These are phyloP conservation scores for Astreopora myriophthalma DNA, from an alignment of 64 coral and sea anemone species.

Conservation along the genomic window DNA sequence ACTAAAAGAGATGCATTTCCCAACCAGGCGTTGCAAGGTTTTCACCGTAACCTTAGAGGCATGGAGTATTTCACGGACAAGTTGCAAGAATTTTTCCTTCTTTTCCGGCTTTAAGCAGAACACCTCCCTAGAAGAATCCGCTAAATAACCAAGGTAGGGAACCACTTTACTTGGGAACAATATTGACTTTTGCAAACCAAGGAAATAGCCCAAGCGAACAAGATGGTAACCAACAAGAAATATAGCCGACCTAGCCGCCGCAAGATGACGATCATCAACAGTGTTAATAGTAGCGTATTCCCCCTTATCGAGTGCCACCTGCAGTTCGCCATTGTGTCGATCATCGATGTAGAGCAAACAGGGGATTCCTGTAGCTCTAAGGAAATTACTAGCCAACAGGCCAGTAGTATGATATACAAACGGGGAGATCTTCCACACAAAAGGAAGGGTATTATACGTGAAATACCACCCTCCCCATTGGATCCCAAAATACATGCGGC, in stretches of 20 bases:
- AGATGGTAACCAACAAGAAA: constrained; percentile 49
- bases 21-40: constrained; percentile 57
- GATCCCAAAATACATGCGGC: no score
- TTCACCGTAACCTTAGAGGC: constrained; percentile 32
- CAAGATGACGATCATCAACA: constrained; percentile 1
- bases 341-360: constrained; percentile 70
- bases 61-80: not conserved
- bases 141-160: constrained; percentile 45
- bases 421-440: constrained; percentile 34
- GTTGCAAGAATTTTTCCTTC: constrained; percentile 47
- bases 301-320: not conserved
- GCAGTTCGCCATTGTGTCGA: no score
- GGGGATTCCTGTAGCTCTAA: constrained; percentile 24
- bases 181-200: constrained; percentile 57
- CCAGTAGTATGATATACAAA: constrained; percentile 46
- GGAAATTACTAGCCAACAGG: constrained; percentile 23
- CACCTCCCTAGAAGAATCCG: constrained; percentile 31
- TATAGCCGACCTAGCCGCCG: constrained; percentile 43
- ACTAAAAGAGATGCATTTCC: constrained; percentile 69
- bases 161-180: constrained; percentile 24
- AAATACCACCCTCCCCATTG: constrained; percentile 35
- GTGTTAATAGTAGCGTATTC: constrained; percentile 23
- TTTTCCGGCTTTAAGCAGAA: constrained; percentile 42
- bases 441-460: constrained; percentile 17
- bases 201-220: constrained; percentile 53